A percentile compares a stretch with the other conserved stretches of the same genome.
phyloP scores from a whole-genome alignment of 2,888 invertebrate genomes.

The Ophion ellenae region DNA sequence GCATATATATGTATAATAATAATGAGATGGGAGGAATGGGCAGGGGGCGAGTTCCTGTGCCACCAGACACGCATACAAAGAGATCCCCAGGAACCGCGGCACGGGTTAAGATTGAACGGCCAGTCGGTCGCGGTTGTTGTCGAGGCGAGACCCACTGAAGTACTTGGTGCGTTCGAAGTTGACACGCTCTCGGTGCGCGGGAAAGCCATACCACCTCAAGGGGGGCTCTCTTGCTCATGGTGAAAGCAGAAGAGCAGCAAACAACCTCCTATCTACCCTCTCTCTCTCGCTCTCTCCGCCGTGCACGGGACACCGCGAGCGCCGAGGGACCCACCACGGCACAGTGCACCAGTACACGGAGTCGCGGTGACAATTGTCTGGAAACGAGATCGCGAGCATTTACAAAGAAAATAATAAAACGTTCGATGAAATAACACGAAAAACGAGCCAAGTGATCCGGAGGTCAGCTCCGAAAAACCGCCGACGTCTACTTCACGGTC shows the following conservation, averaged over 20 bases:
- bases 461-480: neutral
- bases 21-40: neutral
- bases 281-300: conserved; percentile 6
- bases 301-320: neutral
- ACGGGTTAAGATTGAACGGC: conserved; percentile 22
- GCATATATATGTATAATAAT: conserved; percentile 26
- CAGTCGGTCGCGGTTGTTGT: conserved; percentile 5
- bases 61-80: conserved; percentile 4
- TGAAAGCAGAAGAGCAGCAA: conserved; percentile 77
- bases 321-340: neutral
- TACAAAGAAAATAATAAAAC: neutral
- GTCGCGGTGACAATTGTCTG: conserved; percentile 35
- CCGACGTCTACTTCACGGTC: neutral
- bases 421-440: neutral
- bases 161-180: conserved; percentile 38
- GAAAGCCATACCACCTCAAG: conserved; percentile 77
- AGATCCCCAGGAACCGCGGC: conserved; percentile 1
- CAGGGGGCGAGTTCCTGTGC: neutral
- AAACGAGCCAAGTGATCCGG: neutral
- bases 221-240: conserved; percentile 65
- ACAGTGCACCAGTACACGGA: conserved; percentile 22
- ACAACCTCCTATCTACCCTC: neutral
- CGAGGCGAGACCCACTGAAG: conserved; percentile 6
- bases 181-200: conserved; percentile 71
- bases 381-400: conserved; percentile 10